These are phyloP conservation scores for Knipowitschia caucasica DNA, from an alignment of 2,797 vertebrate species.

Conservation along the genomic window DNA sequence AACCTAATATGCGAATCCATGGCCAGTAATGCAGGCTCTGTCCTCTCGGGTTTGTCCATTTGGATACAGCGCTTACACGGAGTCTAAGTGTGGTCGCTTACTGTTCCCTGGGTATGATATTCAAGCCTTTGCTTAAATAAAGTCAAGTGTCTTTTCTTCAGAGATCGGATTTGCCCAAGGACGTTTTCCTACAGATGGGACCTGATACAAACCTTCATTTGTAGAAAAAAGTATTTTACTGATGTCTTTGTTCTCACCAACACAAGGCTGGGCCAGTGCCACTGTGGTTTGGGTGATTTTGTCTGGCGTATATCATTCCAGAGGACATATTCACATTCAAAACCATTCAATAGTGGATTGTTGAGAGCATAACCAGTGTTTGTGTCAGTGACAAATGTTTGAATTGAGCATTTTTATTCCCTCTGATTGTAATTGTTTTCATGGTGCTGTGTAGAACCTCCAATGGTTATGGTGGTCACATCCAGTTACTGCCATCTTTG, in stretches of 20 bases:
- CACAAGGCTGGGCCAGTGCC: slow-evolving; percentile 61
- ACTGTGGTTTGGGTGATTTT: slow-evolving; percentile 71
- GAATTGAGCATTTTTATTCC: slow-evolving; percentile 60
- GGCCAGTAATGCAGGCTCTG: slow-evolving; percentile 55
- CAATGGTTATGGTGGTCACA: slow-evolving; percentile 29
- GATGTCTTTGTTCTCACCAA: slow-evolving; percentile 73
- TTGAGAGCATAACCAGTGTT: slow-evolving; percentile 65
- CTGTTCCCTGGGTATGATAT: slow-evolving; percentile 68
- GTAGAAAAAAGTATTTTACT: slow-evolving; percentile 71
- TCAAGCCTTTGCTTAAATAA: slow-evolving; percentile 72
- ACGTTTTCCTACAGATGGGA: slow-evolving; percentile 77
- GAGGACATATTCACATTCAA: slow-evolving; percentile 69
- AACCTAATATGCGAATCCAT: slow-evolving; percentile 59
- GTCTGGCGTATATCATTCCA: slow-evolving; percentile 66
- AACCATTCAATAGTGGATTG: slow-evolving; percentile 60
- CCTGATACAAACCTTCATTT: slow-evolving; percentile 67
- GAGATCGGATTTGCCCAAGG: slow-evolving; percentile 67
- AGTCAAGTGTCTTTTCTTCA: slow-evolving; percentile 66
- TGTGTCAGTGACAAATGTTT: slow-evolving; percentile 70
- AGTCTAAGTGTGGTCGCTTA: slow-evolving; percentile 73
- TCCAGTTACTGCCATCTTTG: slow-evolving; percentile 40
- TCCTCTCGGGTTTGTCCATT: slow-evolving; percentile 63
- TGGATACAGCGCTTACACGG: slow-evolving; percentile 62
- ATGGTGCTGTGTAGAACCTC: slow-evolving; percentile 51
- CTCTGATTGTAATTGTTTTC: slow-evolving; percentile 48